Evolutionary conservation across 2,113 vertebrate species (phyloP), one percentile per base, ranked within the genome.

Genomic region (Candoia aspera): DNA sequence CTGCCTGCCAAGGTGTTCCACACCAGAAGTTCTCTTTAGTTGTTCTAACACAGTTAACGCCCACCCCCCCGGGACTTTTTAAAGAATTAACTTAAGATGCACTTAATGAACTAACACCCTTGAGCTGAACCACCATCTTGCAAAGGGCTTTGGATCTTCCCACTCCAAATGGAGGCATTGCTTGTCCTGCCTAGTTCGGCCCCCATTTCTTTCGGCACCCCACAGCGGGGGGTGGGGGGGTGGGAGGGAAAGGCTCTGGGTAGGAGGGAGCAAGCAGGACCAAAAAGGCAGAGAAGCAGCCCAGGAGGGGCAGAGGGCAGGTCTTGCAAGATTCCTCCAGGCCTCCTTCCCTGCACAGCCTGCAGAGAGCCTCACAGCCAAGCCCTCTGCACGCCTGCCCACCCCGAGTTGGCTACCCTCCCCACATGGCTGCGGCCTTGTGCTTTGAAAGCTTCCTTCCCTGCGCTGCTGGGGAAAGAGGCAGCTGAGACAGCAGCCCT

Each of bases 401-500:
- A 49, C 49, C 49, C 49, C 49, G 49, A 8, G 49, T 49, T 49
- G 49, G 49, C 49, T 5, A 5, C 49, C 49, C 6, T 49, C 49
- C 6, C 49, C 49, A 49, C 49, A 2, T 0, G 4, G 49, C 49
- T 49, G 49, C 64, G 1, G 1, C 29, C n/a, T 15, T 2, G 0
- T 37, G 15, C 15, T 19, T 37, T 37, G n/a, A 19, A 6, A 73
- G 64, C 64, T 33, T 42, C 42, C 42, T 3, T 33, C 15, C 64
- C 68, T 33, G 2, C 4, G 64, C 5, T 4, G n/a, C 29, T 73
- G 64, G 64, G 29, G 12, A 15, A 33, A 33, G n/a, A 42, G 12
- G 6, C n/a, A 17, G 15, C 68, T 5, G 1, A 1, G n/a, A 33
- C 12, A 6, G 17, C 33, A 15, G 1, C 0, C n/a, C 6, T 8